Conservation (phyloP, 2,113 vertebrate species). For the Periophthalmus modestus region DNA sequence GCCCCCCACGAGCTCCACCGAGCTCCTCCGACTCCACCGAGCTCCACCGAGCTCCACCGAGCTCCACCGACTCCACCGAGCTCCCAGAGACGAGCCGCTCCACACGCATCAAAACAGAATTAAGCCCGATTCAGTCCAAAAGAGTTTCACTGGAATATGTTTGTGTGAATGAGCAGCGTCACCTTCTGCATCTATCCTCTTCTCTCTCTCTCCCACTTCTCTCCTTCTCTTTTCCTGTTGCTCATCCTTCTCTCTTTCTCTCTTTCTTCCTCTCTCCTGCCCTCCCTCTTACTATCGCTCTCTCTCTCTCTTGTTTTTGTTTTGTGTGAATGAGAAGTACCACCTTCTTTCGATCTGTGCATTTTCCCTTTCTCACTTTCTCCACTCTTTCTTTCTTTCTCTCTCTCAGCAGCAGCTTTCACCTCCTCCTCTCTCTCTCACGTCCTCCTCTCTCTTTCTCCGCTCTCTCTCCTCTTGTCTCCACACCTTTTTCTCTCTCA, state of each 20-base stretch:
- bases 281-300: background rate
- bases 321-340: too few species aligned
- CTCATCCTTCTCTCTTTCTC: background rate
- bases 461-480: too few species aligned
- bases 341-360: background rate
- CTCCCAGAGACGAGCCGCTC: constrained; percentile 61
- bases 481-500: too few species aligned
- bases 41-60: too few species aligned
- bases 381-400: background rate
- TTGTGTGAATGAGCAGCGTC: constrained; percentile 42
- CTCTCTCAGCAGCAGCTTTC: too few species aligned
- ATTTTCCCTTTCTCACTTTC: background rate
- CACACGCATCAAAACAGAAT: constrained; percentile 81
- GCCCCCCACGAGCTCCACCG: too few species aligned
- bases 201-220: background rate
- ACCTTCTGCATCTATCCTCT: constrained; percentile 19
- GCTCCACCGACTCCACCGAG: too few species aligned
- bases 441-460: too few species aligned
- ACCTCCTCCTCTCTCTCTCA: too few species aligned
- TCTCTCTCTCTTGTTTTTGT: too few species aligned
- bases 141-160: constrained; percentile 53
- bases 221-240: too few species aligned
- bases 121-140: constrained; percentile 76
- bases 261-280: background rate
- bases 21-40: too few species aligned